Conservation (phyloP, 2,888 invertebrate species). For the Agonopterix arenella region DNA sequence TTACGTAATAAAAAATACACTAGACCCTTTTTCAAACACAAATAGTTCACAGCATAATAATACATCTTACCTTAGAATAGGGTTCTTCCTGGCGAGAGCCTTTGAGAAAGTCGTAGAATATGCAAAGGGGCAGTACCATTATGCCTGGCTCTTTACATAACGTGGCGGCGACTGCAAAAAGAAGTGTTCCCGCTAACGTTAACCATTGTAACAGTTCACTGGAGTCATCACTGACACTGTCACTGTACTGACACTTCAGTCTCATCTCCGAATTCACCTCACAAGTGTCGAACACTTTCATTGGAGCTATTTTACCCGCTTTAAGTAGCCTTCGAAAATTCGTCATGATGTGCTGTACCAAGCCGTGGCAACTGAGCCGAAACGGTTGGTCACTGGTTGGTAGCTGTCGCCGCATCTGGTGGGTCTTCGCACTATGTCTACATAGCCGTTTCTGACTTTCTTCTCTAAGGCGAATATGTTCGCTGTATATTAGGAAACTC, state of each 20-base stretch:
- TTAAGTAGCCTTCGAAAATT: conserved; percentile 60
- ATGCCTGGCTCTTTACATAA: conserved; percentile 97
- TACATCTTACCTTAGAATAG: conserved; percentile 73
- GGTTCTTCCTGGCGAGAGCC: conserved; percentile 67
- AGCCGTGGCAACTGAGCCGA: conserved; percentile 60
- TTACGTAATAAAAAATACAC: conserved; percentile 21
- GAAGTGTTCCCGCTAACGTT: conserved; percentile 78
- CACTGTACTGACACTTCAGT: conserved; percentile 58
- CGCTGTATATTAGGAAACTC: conserved; percentile 90
- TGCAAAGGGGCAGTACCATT: conserved; percentile 93
- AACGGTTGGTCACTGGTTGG: conserved; percentile 48
- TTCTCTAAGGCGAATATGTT: conserved; percentile 83
- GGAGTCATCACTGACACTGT: conserved; percentile 59
- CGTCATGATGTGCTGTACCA: conserved; percentile 63
- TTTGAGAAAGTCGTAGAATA: conserved; percentile 88
- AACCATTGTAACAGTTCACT: conserved; percentile 69
- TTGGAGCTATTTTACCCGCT: conserved; percentile 56
- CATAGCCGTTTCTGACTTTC: conserved; percentile 49
- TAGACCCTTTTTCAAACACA: conserved; percentile 13
- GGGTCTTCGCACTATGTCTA: conserved; percentile 49
- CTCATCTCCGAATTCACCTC: conserved; percentile 48
- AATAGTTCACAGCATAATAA: conserved; percentile 7
- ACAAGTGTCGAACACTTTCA: conserved; percentile 54
- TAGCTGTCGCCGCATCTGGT: conserved; percentile 37
- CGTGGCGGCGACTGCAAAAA: conserved; percentile 87